Conservation (phyloP, 1,140 invertebrate genomes). For the Leptopilina boulardi region DNA sequence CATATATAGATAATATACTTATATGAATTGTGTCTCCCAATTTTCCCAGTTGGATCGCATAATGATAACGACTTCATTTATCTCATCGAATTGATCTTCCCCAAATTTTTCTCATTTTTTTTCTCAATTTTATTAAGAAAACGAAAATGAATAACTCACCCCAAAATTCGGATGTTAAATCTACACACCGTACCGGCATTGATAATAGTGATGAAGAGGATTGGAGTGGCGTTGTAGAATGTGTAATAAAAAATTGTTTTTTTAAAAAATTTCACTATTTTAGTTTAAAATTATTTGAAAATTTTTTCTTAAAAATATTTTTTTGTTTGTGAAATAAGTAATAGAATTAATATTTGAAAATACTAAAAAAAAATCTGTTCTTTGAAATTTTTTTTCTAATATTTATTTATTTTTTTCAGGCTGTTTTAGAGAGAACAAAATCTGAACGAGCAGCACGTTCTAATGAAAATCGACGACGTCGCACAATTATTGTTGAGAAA, state of each 20-base stretch:
- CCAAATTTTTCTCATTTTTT: not conserved
- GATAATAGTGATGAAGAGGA: slow-evolving; percentile 74
- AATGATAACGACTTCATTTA: not conserved
- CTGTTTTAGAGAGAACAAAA: slow-evolving; percentile 87
- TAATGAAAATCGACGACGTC: slow-evolving; percentile 88
- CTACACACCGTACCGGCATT: slow-evolving; percentile 56
- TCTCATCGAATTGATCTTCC: not conserved
- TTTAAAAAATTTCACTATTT: slow-evolving; percentile 1
- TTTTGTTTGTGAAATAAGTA: not conserved
- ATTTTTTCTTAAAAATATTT: not conserved
- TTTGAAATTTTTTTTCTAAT: not conserved
- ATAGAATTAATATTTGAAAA: not conserved
- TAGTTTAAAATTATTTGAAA: not conserved
- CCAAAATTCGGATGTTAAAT: slow-evolving; percentile 59
- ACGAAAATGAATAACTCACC: slow-evolving; percentile 66
- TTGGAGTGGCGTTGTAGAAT: slow-evolving; percentile 74
- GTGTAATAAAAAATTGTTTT: slow-evolving; percentile 64
- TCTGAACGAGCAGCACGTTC: slow-evolving; percentile 87
- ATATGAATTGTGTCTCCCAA: not conserved
- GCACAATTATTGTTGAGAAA: slow-evolving; percentile 94
- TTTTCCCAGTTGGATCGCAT: not conserved
- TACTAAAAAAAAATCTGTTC: not conserved
- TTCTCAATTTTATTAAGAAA: not conserved
- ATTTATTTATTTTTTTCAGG: slow-evolving; percentile 67
- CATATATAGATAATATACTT: too few relatives aligned